Percentiles rank a stretch among this genome's conserved stretches.
Conservation (phyloP, 2,113 vertebrate genomes). For the Lasiurus borealis region DNA sequence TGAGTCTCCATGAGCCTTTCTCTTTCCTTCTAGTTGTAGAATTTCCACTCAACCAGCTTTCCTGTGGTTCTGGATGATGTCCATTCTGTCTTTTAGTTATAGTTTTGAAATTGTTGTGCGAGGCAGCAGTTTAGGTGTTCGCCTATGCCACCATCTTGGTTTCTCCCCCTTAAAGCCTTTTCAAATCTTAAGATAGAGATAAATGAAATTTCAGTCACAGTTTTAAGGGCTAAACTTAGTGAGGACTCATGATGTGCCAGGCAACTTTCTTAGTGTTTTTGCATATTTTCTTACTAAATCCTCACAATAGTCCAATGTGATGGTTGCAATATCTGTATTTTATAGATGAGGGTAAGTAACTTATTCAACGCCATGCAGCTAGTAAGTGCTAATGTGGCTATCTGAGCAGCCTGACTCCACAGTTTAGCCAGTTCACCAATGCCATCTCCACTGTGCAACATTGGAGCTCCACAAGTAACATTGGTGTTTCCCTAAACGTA, state of each 20-base stretch:
- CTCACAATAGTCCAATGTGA: neutral
- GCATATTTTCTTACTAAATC: neutral
- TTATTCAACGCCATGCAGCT: neutral
- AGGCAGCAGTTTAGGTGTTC: too few relatives aligned
- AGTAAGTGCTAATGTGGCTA: neutral
- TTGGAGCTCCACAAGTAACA: neutral
- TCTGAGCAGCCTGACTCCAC: neutral
- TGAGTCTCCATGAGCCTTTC: too few relatives aligned
- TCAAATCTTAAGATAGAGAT: neutral
- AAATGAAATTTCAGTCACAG: neutral
- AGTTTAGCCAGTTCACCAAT: neutral
- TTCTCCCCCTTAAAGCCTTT: slow-evolving; percentile 22
- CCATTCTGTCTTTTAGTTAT: too few relatives aligned
- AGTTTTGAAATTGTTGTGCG: too few relatives aligned
- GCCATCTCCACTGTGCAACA: neutral
- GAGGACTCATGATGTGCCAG: neutral
- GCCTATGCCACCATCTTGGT: too few relatives aligned
- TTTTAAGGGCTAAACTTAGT: neutral
- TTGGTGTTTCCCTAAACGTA: neutral
- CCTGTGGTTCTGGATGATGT: too few relatives aligned
- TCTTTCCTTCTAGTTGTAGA: too few relatives aligned
- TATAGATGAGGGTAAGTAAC: neutral
- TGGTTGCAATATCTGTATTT: neutral
- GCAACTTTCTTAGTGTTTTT: neutral
- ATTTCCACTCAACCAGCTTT: too few relatives aligned